Evolutionary conservation across 2,113 vertebrate genomes (phyloP).

Genomic region (Carassius gibelio): DNA sequence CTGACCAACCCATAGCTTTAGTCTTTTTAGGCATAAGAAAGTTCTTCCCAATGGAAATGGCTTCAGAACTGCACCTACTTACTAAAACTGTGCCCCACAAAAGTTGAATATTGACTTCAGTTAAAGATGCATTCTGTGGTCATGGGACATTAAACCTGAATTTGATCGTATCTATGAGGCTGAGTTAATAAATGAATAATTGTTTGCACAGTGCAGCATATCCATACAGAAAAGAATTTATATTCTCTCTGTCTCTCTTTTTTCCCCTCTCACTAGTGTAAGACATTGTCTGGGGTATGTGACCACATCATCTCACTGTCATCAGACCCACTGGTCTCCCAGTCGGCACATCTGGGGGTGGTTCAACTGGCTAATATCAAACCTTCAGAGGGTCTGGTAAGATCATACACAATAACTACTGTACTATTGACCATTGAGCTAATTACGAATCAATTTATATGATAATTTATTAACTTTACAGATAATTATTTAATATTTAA

Average conservation of each 20-base stretch:
- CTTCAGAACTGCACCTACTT: neutral
- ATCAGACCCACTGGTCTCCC: conserved; percentile 86
- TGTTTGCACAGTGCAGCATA: neutral
- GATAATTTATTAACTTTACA: too few relatives aligned
- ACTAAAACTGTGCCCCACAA: neutral
- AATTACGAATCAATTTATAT: neutral
- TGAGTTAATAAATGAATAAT: neutral
- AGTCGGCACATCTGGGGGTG: conserved; percentile 86
- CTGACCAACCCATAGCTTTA: neutral
- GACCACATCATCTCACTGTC: conserved; percentile 92
- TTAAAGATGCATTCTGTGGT: neutral
- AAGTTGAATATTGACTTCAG: neutral
- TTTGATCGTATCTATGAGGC: neutral
- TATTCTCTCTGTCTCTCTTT: neutral
- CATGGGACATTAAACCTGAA: neutral
- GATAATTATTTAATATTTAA: neutral
- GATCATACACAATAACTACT: conserved; percentile 41
- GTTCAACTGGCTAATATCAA: conserved; percentile 85
- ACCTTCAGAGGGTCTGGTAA: conserved; percentile 88
- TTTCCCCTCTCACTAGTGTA: conserved; percentile 78
- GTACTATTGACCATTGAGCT: neutral
- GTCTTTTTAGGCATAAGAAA: neutral
- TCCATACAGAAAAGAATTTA: neutral
- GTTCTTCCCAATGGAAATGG: neutral
- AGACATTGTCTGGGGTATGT: conserved; percentile 90